Evolutionary conservation across 2,797 vertebrate genomes (phyloP).

Genomic region (Leptatherina wallacei): DNA sequence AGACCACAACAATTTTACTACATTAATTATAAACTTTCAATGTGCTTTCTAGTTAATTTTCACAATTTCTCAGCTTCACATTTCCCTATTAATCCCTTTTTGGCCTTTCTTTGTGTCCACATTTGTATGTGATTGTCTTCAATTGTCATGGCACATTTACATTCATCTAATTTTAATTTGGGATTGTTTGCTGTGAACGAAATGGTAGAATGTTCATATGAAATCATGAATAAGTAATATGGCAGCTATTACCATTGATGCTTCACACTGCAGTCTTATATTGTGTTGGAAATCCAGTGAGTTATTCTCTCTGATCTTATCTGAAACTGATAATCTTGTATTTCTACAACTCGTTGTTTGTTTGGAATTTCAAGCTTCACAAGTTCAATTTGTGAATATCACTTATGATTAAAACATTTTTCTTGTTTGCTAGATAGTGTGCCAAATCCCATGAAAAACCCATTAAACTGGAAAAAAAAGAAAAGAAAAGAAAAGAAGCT

Average conservation of each 20-base stretch:
- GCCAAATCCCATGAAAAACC: conserved; percentile 15
- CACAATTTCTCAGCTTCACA: background rate
- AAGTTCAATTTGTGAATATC: too few relatives aligned
- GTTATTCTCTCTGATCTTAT: conserved; percentile 17
- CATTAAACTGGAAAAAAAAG: conserved; percentile 13
- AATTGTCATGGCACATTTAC: background rate
- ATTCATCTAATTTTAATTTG: background rate
- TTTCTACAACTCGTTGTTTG: conserved; percentile 24
- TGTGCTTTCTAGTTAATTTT: background rate
- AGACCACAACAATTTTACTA: too few relatives aligned
- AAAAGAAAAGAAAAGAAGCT: conserved; percentile 16
- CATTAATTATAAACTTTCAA: background rate
- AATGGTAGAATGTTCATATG: background rate
- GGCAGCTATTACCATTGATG: background rate
- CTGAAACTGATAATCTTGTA: conserved; percentile 20
- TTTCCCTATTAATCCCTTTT: background rate
- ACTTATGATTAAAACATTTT: too few relatives aligned
- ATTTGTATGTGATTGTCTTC: background rate
- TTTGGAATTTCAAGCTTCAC: conserved; percentile 13
- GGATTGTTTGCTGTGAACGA: conserved; percentile 5
- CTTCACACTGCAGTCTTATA: background rate
- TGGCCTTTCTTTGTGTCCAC: background rate
- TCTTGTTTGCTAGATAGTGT: too few relatives aligned
- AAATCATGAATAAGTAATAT: background rate
- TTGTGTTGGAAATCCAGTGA: conserved; percentile 25